Percentiles rank a stretch among this genome's conserved stretches.
Evolutionary conservation across 2,113 vertebrate genomes (phyloP).

Genomic region (Theristicus caerulescens): DNA sequence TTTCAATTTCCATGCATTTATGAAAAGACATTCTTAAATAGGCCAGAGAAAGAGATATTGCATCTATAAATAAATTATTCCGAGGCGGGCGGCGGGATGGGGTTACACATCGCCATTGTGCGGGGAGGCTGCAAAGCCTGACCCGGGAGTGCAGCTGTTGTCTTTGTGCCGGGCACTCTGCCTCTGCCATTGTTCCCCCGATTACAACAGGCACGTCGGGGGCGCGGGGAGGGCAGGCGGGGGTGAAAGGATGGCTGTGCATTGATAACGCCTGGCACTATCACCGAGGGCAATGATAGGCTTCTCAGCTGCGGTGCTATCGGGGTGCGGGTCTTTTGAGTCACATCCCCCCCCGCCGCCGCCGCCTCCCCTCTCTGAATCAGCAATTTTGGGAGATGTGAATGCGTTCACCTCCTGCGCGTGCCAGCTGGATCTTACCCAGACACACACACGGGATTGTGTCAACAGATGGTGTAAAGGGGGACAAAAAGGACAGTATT

Average conservation of each 20-base stretch:
- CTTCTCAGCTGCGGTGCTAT: slow-evolving; percentile 31
- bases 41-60: slow-evolving; percentile 65
- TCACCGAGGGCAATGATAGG: background rate
- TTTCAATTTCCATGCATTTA: slow-evolving; percentile 77
- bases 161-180: slow-evolving; percentile 79
- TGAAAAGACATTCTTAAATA: slow-evolving; percentile 71
- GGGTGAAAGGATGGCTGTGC: slow-evolving; percentile 37
- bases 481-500: slow-evolving; percentile 46
- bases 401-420: slow-evolving; percentile 3
- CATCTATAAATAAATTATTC: slow-evolving; percentile 83
- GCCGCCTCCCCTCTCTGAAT: background rate
- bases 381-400: slow-evolving; percentile 25
- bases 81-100: slow-evolving; percentile 57
- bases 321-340: background rate
- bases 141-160: slow-evolving; percentile 80
- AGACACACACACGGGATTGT: slow-evolving; percentile 17
- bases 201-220: slow-evolving; percentile 66
- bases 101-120: slow-evolving; percentile 71
- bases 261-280: slow-evolving; percentile 61
- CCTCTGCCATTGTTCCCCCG: slow-evolving; percentile 74
- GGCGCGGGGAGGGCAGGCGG: background rate
- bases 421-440: slow-evolving; percentile 66
- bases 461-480: slow-evolving; percentile 72
- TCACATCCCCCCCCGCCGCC: too few species aligned
- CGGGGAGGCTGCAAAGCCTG: slow-evolving; percentile 44